A percentile compares a stretch with the other conserved stretches of the same genome.
These are phyloP conservation scores for Ectropis crepuscularia DNA, from an alignment of 2,888 invertebrate species.

Conservation along the genomic window DNA sequence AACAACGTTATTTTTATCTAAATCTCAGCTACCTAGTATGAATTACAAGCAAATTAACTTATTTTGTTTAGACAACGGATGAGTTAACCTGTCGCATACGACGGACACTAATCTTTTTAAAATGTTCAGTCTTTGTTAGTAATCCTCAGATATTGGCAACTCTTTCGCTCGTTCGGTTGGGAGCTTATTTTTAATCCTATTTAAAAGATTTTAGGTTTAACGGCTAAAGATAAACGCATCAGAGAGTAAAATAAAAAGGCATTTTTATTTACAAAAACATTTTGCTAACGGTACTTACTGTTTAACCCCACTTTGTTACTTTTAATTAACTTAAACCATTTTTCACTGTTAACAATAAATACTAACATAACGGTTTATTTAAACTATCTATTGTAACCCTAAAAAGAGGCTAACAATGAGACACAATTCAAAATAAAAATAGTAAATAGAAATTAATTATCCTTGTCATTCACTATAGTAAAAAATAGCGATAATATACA, in stretches of 20 bases:
- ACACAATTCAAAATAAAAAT: no score
- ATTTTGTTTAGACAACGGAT: constrained; percentile 47
- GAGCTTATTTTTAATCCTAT: constrained; percentile 52
- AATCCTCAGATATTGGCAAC: constrained; percentile 28
- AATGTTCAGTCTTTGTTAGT: constrained; percentile 58
- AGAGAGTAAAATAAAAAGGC: neutral
- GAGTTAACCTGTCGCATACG: constrained; percentile 43
- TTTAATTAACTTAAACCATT: neutral
- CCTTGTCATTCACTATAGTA: no score
- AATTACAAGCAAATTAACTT: constrained; percentile 33
- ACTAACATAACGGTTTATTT: no score
- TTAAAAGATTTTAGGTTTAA: constrained; percentile 44
- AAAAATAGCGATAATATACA: no score
- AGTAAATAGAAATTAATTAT: no score
- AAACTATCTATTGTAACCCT: no score
- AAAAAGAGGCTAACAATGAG: no score
- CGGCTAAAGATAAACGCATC: constrained; percentile 29
- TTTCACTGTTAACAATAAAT: neutral
- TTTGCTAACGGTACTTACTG: constrained; percentile 1
- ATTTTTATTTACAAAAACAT: neutral
- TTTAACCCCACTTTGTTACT: neutral
- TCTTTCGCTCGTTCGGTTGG: constrained; percentile 41
- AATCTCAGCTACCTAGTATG: constrained; percentile 46
- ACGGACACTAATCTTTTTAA: constrained; percentile 65
- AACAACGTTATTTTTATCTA: constrained; percentile 28